A percentile compares a stretch with the other conserved stretches of the same genome.
Evolutionary conservation across 2,113 vertebrate genomes (phyloP).

Genomic region (Hyperoodon ampullatus): DNA sequence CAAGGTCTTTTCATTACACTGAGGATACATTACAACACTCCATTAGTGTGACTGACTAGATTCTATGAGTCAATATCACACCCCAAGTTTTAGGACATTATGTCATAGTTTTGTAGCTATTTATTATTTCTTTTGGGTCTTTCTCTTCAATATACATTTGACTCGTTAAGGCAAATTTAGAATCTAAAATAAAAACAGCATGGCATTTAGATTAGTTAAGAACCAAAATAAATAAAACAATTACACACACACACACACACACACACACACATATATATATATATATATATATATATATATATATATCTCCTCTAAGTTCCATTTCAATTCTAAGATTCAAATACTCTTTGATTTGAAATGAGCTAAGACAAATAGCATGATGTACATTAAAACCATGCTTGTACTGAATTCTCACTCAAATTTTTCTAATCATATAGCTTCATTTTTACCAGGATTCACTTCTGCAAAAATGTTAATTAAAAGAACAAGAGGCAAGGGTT

Average conservation of each 20-base stretch:
- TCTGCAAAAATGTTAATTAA: slow-evolving; percentile 21
- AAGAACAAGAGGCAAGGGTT: slow-evolving; percentile 1
- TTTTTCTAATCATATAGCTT: not conserved
- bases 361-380: not conserved
- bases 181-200: slow-evolving; percentile 38
- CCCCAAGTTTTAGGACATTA: slow-evolving; percentile 32
- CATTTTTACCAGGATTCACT: slow-evolving; percentile 15
- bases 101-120: slow-evolving; percentile 56
- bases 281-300: not conserved
- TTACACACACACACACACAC: not conserved
- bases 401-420: not conserved
- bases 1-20: not conserved
- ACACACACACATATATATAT: not conserved
- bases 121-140: slow-evolving; percentile 41
- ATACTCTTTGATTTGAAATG: not conserved
- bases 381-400: not conserved
- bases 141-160: not conserved
- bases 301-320: no score
- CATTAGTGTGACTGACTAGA: slow-evolving; percentile 17
- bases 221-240: not conserved
- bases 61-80: slow-evolving; percentile 55
- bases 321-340: no score
- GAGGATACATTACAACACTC: not conserved
- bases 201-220: slow-evolving; percentile 6
- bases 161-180: not conserved